Evolutionary conservation across 2,113 vertebrate genomes (phyloP).

Genomic region (Mastomys natalensis): DNA sequence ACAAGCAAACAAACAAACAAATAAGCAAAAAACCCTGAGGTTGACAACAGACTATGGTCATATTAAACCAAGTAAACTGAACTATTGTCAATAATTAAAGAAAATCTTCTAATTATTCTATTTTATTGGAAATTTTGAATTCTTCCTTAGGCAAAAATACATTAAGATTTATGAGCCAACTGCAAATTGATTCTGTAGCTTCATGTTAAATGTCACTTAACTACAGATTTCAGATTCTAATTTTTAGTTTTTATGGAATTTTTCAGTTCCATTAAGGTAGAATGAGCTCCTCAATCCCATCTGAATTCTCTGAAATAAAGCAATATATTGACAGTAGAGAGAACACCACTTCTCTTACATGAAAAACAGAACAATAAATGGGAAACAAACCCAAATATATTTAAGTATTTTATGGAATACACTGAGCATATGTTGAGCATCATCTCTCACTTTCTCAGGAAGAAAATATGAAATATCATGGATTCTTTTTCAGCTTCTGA

Average conservation of each 20-base stretch:
- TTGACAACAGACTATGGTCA: background rate
- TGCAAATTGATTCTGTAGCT: background rate
- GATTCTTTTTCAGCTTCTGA: background rate
- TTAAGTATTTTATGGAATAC: background rate
- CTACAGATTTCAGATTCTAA: background rate
- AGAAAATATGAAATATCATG: background rate
- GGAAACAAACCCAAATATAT: background rate
- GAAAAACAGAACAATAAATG: background rate
- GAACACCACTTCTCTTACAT: background rate
- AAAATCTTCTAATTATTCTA: background rate
- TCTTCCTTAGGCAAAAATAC: background rate
- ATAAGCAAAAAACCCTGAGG: background rate
- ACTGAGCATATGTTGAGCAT: background rate
- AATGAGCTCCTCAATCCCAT: background rate
- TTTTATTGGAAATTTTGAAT: conserved; percentile 5
- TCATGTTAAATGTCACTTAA: background rate
- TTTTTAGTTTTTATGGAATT: background rate
- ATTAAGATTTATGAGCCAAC: background rate
- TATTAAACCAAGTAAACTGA: background rate
- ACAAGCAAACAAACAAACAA: too few species aligned
- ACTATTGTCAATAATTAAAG: background rate
- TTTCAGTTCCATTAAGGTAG: background rate
- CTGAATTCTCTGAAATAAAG: background rate
- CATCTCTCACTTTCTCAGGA: background rate
- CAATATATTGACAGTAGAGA: background rate